Percentiles rank a stretch among this genome's conserved stretches.
These are phyloP conservation scores for Poeciliopsis paucimaculata DNA, from an alignment of 2,797 vertebrate genomes.

Conservation along the genomic window DNA sequence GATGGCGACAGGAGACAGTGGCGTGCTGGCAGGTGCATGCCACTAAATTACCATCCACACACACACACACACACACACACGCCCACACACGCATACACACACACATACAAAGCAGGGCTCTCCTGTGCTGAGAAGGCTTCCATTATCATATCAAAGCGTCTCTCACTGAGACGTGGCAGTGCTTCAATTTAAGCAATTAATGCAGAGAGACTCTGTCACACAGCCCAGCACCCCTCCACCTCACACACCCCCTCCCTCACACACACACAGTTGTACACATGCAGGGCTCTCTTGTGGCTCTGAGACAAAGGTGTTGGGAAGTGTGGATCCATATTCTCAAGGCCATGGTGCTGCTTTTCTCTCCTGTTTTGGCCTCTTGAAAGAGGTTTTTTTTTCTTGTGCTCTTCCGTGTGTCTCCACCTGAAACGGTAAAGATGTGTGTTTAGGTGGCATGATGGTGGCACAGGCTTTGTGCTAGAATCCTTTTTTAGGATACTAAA, in stretches of 20 bases:
- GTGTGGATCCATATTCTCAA: slow-evolving; percentile 70
- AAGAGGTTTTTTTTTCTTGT: slow-evolving; percentile 14
- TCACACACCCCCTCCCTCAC: slow-evolving; percentile 25
- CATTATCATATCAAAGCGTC: slow-evolving; percentile 99
- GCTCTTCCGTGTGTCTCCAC: slow-evolving; percentile 13
- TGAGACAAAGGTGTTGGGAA: slow-evolving; percentile 70
- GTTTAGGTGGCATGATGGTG: slow-evolving; percentile 12
- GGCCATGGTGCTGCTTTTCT: slow-evolving; percentile 61
- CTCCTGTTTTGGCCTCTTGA: slow-evolving; percentile 17
- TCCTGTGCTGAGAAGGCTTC: slow-evolving; percentile 95
- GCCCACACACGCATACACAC: slow-evolving; percentile 34
- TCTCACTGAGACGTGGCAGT: slow-evolving; percentile 97
- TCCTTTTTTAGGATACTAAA: background rate
- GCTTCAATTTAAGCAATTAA: slow-evolving; percentile 99
- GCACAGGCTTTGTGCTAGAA: background rate
- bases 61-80: slow-evolving; percentile 60
- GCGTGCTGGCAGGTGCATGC: slow-evolving; percentile 98
- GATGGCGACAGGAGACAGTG: slow-evolving; percentile 89
- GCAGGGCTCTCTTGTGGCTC: slow-evolving; percentile 53
- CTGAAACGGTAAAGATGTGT: slow-evolving; percentile 33
- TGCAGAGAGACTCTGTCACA: slow-evolving; percentile 90
- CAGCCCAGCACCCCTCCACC: slow-evolving; percentile 51
- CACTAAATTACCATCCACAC: slow-evolving; percentile 89
- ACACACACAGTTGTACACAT: slow-evolving; percentile 23
- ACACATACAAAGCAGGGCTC: slow-evolving; percentile 70